These are phyloP conservation scores for Diachasma alloeum DNA, from an alignment of 1,140 invertebrate genomes.

Conservation along the genomic window DNA sequence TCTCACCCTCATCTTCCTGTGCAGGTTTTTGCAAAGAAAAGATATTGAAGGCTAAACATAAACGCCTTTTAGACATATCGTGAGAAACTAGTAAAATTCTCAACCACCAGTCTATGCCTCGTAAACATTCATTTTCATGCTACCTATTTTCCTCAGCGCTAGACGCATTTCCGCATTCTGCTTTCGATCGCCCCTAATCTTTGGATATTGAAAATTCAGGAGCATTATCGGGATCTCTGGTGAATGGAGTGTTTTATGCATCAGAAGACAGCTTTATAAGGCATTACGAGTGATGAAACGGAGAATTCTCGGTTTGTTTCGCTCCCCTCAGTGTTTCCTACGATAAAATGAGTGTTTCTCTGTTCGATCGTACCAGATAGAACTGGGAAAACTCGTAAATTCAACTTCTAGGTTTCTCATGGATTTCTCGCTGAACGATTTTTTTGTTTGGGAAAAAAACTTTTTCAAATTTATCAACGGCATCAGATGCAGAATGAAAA, in stretches of 20 bases:
- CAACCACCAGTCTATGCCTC: background rate
- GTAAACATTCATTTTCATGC: constrained; percentile 7
- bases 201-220: background rate
- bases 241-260: background rate
- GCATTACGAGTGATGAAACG: background rate
- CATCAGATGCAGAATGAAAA: too few species aligned
- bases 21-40: background rate
- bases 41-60: background rate
- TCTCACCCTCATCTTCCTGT: background rate
- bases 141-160: background rate
- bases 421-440: too few species aligned
- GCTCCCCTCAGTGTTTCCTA: too few species aligned
- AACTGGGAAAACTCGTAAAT: too few species aligned
- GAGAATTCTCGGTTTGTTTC: background rate
- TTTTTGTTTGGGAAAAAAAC: too few species aligned
- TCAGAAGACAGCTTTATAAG: background rate
- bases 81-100: background rate
- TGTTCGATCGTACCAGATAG: background rate
- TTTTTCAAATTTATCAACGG: too few species aligned
- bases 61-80: background rate
- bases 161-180: constrained; percentile 4
- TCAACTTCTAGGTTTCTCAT: too few species aligned
- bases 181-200: background rate
- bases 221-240: background rate
- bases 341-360: background rate